Evolutionary conservation across 2,797 vertebrate genomes (phyloP), one percentile per base, ranked within the genome.

Genomic region (Varecia variegata): DNA sequence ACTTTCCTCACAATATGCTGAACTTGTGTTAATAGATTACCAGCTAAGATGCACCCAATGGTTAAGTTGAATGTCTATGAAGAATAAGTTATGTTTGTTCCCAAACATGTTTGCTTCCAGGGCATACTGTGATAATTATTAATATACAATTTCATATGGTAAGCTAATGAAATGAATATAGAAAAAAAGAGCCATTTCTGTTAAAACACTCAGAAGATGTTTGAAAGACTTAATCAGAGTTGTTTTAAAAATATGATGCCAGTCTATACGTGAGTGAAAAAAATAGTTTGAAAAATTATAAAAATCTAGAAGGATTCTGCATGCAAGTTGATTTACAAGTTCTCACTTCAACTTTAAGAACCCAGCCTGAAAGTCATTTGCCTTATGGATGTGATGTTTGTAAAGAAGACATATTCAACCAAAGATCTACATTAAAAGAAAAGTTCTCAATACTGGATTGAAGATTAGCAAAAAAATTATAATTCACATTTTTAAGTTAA

Each of bases 401-500:
- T 76, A 73, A 73, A 84, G 56, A 89, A 77, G 17, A 83, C 4
- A 50, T 43, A 27, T 89, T 12, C 21, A 60, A 11, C 58, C 35
- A 79, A 82, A 60, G 56, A 83, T 58, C 60, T 76, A 12, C 38
- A 68, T 82, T 70, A 87, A 90, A 90, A 56, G 58, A 87, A 90
- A 90, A 50, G 67, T 47, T 30, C 12, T 94, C 4, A 83, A 40
- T 7, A 40, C 7, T 35, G 13, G 40, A 60, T 4, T 32, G 47
- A 86, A 47, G 25, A 92, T 47, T 50, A n/a, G 21, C 12, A 23
- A 85, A 74, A 93, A 67, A 14, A 60, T 56, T 67, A n/a, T 90
- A 77, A 90, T 90, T 89, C 38, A 70, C 13, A 88, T 79, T 73
- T 84, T 93, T 50, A 80, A 74, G 52, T 85, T 89, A 71, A 94